These are phyloP conservation scores for Apis dorsata DNA, from an alignment of 1,140 invertebrate genomes.

Conservation along the genomic window DNA sequence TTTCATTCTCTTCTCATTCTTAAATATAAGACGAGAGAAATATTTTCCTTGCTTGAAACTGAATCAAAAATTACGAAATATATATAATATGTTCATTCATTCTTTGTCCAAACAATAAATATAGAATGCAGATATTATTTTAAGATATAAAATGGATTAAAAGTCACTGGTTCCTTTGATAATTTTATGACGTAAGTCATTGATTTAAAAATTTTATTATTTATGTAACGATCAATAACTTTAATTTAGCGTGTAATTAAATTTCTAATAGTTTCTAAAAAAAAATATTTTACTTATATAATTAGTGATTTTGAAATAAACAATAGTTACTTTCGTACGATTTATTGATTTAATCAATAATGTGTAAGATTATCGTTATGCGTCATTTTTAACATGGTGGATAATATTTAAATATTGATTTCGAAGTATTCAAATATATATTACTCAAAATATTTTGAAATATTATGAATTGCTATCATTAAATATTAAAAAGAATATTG, in stretches of 20 bases:
- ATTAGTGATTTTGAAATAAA: neutral
- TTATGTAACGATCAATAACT: neutral
- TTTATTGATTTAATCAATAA: no score
- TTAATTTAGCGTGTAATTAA: neutral
- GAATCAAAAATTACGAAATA: neutral
- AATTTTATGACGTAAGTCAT: neutral
- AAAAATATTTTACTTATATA: neutral
- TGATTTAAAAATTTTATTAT: neutral
- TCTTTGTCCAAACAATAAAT: neutral
- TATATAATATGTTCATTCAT: constrained; percentile 8
- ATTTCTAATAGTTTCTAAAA: neutral
- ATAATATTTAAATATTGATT: neutral
- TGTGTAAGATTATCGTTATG: no score
- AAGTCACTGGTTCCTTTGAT: neutral
- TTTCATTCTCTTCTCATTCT: neutral
- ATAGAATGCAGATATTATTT: neutral
- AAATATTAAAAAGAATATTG: no score
- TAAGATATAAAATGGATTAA: neutral
- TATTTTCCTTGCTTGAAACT: neutral
- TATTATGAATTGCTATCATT: neutral
- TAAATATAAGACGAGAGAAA: neutral
- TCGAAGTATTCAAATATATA: neutral
- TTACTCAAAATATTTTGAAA: no score
- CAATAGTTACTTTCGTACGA: no score
- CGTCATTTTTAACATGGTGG: no score